These are phyloP conservation scores for Hirtodrosophila duncani DNA, from an alignment of 2,888 invertebrate genomes.

Conservation along the genomic window DNA sequence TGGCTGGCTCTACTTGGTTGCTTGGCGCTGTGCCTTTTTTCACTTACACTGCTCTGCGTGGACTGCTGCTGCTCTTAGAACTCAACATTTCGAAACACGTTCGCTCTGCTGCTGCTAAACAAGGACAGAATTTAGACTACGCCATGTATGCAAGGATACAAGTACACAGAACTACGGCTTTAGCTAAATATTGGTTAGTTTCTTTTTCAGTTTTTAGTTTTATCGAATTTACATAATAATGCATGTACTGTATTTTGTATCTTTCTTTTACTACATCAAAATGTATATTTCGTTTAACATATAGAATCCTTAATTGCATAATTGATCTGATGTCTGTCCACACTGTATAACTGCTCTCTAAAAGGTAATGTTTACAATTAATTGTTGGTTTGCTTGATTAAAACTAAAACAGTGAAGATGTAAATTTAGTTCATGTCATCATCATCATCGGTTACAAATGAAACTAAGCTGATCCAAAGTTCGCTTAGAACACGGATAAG, in stretches of 20 bases:
- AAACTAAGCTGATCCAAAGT: conserved; percentile 28
- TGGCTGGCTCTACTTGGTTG: conserved; percentile 44
- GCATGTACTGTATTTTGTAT: conserved; percentile 44
- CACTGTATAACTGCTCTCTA: conserved; percentile 59
- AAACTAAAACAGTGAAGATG: conserved; percentile 53
- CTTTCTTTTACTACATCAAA: conserved; percentile 61
- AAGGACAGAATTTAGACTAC: too few relatives aligned
- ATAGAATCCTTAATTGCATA: conserved; percentile 47
- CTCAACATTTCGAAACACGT: conserved; percentile 5
- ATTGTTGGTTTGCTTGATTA: conserved; percentile 43
- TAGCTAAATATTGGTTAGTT: conserved; percentile 31
- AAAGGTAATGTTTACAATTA: conserved; percentile 53
- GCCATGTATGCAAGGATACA: conserved; percentile 19
- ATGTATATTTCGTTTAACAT: conserved; percentile 57
- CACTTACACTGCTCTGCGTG: conserved; percentile 7
- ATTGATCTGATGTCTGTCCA: conserved; percentile 49
- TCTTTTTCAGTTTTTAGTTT: conserved; percentile 12
- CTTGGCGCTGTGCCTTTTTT: conserved; percentile 44
- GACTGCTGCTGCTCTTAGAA: conserved; percentile 7
- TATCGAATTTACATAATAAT: conserved; percentile 53
- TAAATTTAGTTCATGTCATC: conserved; percentile 27
- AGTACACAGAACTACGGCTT: conserved; percentile 40
- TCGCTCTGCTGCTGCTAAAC: conserved; percentile 5
- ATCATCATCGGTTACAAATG: conserved; percentile 42
- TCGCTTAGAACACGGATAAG: conserved; percentile 30